phyloP scores from a whole-genome alignment of 2,113 vertebrate species.

The Nothocercus nigrocapillus region DNA sequence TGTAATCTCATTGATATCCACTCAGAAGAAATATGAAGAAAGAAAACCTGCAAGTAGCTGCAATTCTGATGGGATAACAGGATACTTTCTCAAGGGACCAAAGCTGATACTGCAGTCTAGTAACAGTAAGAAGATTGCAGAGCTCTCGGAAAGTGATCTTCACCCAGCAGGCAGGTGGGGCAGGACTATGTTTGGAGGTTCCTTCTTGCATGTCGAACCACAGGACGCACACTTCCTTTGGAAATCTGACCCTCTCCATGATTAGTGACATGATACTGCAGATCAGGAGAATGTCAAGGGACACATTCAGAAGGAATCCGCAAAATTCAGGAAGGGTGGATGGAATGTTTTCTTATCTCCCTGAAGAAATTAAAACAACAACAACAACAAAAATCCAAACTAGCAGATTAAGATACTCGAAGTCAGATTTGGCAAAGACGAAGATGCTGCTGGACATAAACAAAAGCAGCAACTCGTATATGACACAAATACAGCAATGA shows the following conservation, averaged over 20 bases:
- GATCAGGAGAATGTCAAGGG: neutral
- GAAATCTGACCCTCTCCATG: neutral
- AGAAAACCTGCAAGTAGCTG: neutral
- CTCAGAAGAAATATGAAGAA: neutral
- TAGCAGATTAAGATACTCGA: neutral
- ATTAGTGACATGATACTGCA: neutral
- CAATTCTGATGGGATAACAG: neutral
- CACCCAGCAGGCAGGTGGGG: accelerated
- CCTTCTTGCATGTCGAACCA: neutral
- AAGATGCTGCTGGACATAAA: neutral
- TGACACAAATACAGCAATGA: neutral
- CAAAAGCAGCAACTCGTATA: neutral
- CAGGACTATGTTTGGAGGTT: neutral
- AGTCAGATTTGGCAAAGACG: neutral
- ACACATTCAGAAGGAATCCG: neutral
- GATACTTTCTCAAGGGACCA: neutral
- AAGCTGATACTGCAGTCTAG: neutral
- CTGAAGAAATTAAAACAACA: neutral
- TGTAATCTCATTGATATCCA: neutral
- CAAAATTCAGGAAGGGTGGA: neutral
- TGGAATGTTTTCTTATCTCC: neutral
- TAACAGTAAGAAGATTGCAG: neutral
- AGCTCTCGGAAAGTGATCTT: neutral
- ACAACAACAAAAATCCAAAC: too few species aligned
- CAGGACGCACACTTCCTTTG: neutral